Evolutionary conservation across 2,888 invertebrate species (phyloP).

Genomic region (Sialis lutaria): DNA sequence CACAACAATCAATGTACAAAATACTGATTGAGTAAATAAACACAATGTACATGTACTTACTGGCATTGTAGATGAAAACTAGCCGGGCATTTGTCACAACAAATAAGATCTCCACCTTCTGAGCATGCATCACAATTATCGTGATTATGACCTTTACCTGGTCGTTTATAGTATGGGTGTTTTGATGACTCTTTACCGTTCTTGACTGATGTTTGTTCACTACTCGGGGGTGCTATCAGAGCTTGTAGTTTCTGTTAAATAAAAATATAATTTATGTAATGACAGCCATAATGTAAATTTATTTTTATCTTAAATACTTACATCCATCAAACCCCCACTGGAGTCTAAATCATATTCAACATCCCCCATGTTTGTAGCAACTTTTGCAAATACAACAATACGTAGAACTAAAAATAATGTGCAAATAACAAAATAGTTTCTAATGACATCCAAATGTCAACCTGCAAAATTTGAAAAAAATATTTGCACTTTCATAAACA

Average conservation of each 20-base stretch:
- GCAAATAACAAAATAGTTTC: constrained; percentile 3
- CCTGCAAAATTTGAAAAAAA: constrained; percentile 4
- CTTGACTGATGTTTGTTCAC: constrained; percentile 40
- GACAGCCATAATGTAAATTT: constrained; percentile 13
- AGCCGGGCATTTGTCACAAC: constrained; percentile 90
- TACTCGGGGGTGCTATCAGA: constrained; percentile 72
- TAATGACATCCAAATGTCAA: constrained; percentile 6
- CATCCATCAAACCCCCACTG: constrained; percentile 75
- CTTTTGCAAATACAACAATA: background rate
- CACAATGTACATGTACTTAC: constrained; percentile 34
- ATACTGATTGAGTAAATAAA: background rate
- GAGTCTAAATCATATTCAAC: constrained; percentile 61
- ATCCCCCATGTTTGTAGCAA: constrained; percentile 31
- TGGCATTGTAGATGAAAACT: constrained; percentile 94
- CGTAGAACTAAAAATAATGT: background rate
- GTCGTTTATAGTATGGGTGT: constrained; percentile 71
- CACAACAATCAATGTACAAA: background rate
- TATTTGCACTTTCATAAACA: background rate
- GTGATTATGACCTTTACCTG: constrained; percentile 80
- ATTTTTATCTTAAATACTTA: constrained; percentile 27
- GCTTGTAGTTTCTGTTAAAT: constrained; percentile 66
- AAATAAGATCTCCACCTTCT: constrained; percentile 87
- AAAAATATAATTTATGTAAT: constrained; percentile 8
- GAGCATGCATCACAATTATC: constrained; percentile 89
- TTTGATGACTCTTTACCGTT: constrained; percentile 39